A percentile compares a stretch with the other conserved stretches of the same genome.
Evolutionary conservation across 2,797 vertebrate genomes (phyloP).

Genomic region (Peromyscus aztecus): DNA sequence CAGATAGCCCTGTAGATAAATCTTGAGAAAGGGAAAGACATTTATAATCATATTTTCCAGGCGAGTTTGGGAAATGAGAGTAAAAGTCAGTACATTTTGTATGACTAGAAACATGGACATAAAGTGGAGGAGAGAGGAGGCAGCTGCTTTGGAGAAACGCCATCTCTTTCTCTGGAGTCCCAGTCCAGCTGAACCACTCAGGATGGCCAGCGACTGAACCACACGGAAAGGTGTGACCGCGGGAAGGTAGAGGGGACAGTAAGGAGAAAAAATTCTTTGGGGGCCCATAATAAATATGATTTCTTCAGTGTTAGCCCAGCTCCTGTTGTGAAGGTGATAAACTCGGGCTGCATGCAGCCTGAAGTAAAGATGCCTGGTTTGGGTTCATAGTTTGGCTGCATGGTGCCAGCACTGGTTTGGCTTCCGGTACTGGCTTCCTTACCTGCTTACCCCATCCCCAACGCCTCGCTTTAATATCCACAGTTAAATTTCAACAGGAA

Average conservation of each 20-base stretch:
- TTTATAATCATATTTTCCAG: conserved; percentile 12
- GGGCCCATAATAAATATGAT: not conserved
- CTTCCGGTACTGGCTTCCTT: not conserved
- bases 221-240: not conserved
- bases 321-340: not conserved
- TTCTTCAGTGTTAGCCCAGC: not conserved
- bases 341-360: not conserved
- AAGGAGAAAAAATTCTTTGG: not conserved
- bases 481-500: not conserved
- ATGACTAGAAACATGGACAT: not conserved
- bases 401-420: not conserved
- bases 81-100: not conserved
- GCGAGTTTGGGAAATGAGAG: conserved; percentile 40
- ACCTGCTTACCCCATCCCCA: not conserved
- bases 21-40: not conserved
- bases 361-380: not conserved
- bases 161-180: not conserved
- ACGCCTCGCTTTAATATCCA: no score
- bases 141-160: not conserved
- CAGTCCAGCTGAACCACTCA: not conserved
- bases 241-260: not conserved
- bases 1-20: not conserved
- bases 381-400: not conserved
- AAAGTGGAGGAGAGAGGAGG: not conserved
- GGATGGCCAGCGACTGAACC: not conserved